A percentile compares a stretch with the other conserved stretches of the same genome.
phyloP scores from a whole-genome alignment of 2,888 invertebrate species.

The Eustalomyia histrio region DNA sequence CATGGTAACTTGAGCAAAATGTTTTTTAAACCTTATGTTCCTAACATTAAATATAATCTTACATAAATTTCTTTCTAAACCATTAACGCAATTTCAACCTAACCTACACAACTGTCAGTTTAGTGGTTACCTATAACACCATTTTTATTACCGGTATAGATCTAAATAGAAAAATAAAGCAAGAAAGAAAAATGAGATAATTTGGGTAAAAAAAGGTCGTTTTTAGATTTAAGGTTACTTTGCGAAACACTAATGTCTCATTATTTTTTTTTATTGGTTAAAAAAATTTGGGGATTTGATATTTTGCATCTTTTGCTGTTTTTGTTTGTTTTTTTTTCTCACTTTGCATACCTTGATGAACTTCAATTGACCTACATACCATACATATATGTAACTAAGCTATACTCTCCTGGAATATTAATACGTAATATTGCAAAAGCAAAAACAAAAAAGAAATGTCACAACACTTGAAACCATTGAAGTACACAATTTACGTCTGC shows the following conservation, averaged over 20 bases:
- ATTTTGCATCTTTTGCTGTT: no score
- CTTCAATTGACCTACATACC: conserved; percentile 6
- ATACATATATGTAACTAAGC: no score
- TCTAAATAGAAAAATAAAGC: background rate
- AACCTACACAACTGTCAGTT: conserved; percentile 36
- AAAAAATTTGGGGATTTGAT: background rate
- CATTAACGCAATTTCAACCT: conserved; percentile 1
- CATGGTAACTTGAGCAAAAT: conserved; percentile 12
- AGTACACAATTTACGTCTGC: conserved; percentile 39
- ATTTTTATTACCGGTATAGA: conserved; percentile 14
- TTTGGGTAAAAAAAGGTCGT: no score
- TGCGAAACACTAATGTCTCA: no score
- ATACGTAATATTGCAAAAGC: background rate
- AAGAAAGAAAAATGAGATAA: no score
- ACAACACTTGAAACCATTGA: conserved; percentile 37
- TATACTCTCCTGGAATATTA: background rate
- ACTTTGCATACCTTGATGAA: background rate
- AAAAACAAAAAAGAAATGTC: background rate
- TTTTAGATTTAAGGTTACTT: no score
- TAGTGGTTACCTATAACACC: conserved; percentile 29
- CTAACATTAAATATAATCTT: background rate
- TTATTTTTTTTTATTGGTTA: background rate
- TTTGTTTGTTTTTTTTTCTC: background rate
- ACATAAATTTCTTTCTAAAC: conserved; percentile 16
- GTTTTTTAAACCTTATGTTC: background rate